Percentiles rank a stretch among this genome's conserved stretches.
These are phyloP conservation scores for Megaceryle torquata DNA, from an alignment of 2,113 vertebrate genomes.

Conservation along the genomic window DNA sequence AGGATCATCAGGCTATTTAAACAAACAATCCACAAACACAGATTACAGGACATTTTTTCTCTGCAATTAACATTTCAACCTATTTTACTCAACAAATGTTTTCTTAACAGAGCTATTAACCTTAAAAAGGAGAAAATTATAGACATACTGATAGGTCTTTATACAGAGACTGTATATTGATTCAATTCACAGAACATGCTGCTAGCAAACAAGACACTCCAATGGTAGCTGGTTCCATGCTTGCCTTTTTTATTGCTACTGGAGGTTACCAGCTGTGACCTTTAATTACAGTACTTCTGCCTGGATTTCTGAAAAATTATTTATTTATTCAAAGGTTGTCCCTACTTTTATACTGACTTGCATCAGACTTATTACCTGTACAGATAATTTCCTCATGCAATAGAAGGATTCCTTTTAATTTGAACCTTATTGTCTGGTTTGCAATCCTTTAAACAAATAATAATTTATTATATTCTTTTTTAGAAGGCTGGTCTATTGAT, in stretches of 20 bases:
- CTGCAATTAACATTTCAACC: background rate
- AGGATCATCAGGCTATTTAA: background rate
- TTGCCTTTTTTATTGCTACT: conserved; percentile 7
- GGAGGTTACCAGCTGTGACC: background rate
- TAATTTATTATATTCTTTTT: background rate
- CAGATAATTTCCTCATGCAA: background rate
- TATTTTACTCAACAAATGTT: background rate
- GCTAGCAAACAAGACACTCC: background rate
- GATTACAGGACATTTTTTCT: background rate
- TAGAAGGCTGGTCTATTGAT: background rate
- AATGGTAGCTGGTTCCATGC: background rate
- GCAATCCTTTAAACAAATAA: background rate
- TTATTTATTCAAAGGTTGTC: background rate
- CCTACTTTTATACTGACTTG: background rate
- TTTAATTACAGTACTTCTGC: background rate
- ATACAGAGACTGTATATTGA: background rate
- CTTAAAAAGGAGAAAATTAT: background rate
- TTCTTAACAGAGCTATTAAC: background rate
- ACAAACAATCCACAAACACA: background rate
- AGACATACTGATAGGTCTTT: background rate
- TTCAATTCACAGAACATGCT: background rate
- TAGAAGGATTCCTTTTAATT: background rate
- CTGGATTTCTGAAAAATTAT: background rate
- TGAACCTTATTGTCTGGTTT: background rate
- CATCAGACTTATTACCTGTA: background rate